These are phyloP conservation scores for Drosophila yakuba DNA, from an alignment of 1,140 invertebrate genomes.

Conservation along the genomic window DNA sequence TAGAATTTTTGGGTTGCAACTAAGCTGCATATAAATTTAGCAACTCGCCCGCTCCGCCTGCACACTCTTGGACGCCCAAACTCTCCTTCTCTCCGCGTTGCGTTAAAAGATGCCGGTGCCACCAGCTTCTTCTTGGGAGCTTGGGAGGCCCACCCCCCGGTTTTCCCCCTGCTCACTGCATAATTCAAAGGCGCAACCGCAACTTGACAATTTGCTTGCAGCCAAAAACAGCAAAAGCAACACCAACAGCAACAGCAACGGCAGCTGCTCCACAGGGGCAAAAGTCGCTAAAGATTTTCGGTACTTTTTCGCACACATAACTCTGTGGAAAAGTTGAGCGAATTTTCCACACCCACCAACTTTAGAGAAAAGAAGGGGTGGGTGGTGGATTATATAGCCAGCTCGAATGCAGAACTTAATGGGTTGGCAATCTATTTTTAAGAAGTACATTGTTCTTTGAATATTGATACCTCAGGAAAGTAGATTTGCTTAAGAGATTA, in stretches of 20 bases:
- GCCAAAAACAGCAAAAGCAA: slow-evolving; percentile 49
- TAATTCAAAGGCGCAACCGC: slow-evolving; percentile 81
- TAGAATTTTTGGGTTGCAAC: slow-evolving; percentile 81
- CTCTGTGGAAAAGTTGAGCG: slow-evolving; percentile 51
- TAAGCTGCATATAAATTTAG: slow-evolving; percentile 82
- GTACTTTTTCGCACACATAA: slow-evolving; percentile 62
- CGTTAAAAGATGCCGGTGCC: slow-evolving; percentile 63
- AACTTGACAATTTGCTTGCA: slow-evolving; percentile 77
- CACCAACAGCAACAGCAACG: slow-evolving; percentile 13
- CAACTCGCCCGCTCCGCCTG: slow-evolving; percentile 41
- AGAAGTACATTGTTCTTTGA: slow-evolving; percentile 48
- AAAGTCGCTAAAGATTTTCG: slow-evolving; percentile 56
- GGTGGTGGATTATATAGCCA: slow-evolving; percentile 27
- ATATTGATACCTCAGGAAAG: slow-evolving; percentile 45
- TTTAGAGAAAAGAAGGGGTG: background rate
- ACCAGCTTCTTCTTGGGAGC: background rate
- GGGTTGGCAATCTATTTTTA: slow-evolving; percentile 61
- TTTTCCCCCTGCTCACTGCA: slow-evolving; percentile 40
- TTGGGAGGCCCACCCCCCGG: background rate
- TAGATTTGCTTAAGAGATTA: slow-evolving; percentile 46
- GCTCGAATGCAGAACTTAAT: slow-evolving; percentile 43
- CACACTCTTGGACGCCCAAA: background rate
- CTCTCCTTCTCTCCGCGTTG: slow-evolving; percentile 11
- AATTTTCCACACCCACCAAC: slow-evolving; percentile 23
- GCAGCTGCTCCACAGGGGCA: slow-evolving; percentile 35